Base-by-base conservation (phyloP, 35 echinoderm and acorn worm species). In the Strongylocentrotus purpuratus region DNA sequence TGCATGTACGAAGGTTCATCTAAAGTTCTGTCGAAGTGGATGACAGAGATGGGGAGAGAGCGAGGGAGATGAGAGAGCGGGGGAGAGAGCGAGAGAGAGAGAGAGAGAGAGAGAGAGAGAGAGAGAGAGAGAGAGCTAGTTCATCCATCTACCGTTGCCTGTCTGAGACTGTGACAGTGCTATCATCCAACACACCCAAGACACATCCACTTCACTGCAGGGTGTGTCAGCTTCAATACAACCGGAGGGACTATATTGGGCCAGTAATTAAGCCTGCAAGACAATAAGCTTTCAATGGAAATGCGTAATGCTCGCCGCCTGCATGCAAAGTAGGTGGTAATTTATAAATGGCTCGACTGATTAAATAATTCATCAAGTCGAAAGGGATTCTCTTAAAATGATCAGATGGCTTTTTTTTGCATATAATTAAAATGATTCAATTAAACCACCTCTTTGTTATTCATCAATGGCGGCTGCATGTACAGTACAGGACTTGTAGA, bases 151-250 rank as follows among this genome's bases (percentile, higher is more conserved):
- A 28, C 65, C 65, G n/a, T 78, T 78, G 65, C 65, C 28, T 78
- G 65, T 78, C 65, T 78, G 87, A 89, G 87, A 89, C 87, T 89
- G 87, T 89, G 32, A 89, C 87, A 89, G 87, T 31, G n/a, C 87
- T 31, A 89, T 33, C 33, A 89, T 33, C 87, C 33, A 28, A 33
- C 32, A 46, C 87, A 89, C 32, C 32, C 87, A 33, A 45, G 33
- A 89, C 87, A 41, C n/a, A 89, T 46, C 87, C 87, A 89, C 20
- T 89, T 46, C 87, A 89, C 87, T 46, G 87, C 87, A 46, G 87
- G 87, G 32, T 33, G 15, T 45, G 32, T 28, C 32, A 89, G 12
- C 87, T 45, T 89, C 87, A 13, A 45, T 25, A 17, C 4, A 33
- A 46, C n/a, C 87, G 41, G 87, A 89, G 87, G 87, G 87, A 89